phyloP scores from a whole-genome alignment of 2,797 vertebrate species.

The Chaunax sp. region DNA sequence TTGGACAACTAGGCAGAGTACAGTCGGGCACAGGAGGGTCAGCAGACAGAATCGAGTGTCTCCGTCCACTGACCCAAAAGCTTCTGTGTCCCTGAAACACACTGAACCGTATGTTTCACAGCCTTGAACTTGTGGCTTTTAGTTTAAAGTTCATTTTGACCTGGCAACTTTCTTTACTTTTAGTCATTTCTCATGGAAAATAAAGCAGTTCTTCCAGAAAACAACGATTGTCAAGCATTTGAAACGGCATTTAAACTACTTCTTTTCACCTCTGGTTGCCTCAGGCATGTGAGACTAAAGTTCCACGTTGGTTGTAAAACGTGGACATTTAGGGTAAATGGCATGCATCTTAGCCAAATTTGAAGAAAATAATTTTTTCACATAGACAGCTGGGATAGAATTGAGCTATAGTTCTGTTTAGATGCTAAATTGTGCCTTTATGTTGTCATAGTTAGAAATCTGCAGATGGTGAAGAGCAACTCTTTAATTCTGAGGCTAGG shows the following conservation, averaged over 20 bases:
- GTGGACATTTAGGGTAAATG: too few species aligned
- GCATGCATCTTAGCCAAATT: too few species aligned
- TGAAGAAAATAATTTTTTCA: not conserved
- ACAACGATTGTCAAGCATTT: not conserved
- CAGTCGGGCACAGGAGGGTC: conserved; percentile 46
- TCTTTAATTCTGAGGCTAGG: conserved; percentile 7
- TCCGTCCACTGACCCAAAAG: conserved; percentile 53
- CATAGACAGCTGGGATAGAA: not conserved
- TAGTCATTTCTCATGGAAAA: not conserved
- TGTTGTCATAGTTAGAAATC: not conserved
- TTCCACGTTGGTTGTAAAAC: too few species aligned
- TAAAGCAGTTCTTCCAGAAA: not conserved
- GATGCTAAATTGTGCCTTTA: conserved; percentile 1
- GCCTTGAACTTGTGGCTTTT: not conserved
- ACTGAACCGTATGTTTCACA: conserved; percentile 9
- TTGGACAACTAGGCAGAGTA: conserved; percentile 41
- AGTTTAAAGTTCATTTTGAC: not conserved
- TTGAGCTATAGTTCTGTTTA: not conserved
- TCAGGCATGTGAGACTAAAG: too few species aligned
- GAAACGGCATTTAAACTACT: not conserved
- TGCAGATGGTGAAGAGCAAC: conserved; percentile 20
- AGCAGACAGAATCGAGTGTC: conserved; percentile 40
- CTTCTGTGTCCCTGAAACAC: conserved; percentile 18
- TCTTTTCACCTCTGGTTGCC: too few species aligned
- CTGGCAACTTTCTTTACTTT: too few species aligned